Base-by-base conservation (phyloP, 1,140 invertebrate species). In the Telenomus remus region DNA sequence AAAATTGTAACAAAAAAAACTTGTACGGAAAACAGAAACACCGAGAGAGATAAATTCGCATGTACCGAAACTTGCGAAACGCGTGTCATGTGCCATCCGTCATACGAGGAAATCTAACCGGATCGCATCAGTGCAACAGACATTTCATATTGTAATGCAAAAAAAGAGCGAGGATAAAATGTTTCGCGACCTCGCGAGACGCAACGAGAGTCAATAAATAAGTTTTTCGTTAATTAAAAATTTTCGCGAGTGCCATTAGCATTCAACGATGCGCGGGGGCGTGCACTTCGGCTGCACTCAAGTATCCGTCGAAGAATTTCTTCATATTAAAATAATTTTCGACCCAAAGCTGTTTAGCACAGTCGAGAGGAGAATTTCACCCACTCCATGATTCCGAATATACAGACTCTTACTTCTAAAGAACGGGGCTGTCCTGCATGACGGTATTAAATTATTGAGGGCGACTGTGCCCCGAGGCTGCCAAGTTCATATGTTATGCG, bases 391-490 rank as follows among this genome's bases (percentile, higher is more conserved):
- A 37, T 37, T 65, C 43, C 64, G 39, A 73, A 78, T 64, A 79
- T 79, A 80, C 70, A 79, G 74, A 80, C 68, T 81, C 76, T 78
- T 79, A 74, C 61, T 76, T 71, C 72, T 60, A 73, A 81, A 69
- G 56, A 63, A 63, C 81, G 76, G 71, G 63, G 72, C 73, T 71
- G 80, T 80, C 81, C 76, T 80, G 79, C 74, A 77, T 63, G 68
- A 6, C 75, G 75, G 80, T 85, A 85, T 85, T 85, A 81, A 83
- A 85, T 83, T 85, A 85, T 84, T 72, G 78, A 63, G 78, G 79
- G 78, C 79, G 74, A 70, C 61, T 73, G 66, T 70, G 54, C 77
- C 79, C 73, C 57, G 81, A 82, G 77, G 79, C 69, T 82, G 19
- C 64, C 61, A n/a, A n/a, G 79, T 80, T 80, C 81, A 83, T 80